phyloP scores from a whole-genome alignment of 2,113 vertebrate genomes.

The Xiphophorus hellerii region DNA sequence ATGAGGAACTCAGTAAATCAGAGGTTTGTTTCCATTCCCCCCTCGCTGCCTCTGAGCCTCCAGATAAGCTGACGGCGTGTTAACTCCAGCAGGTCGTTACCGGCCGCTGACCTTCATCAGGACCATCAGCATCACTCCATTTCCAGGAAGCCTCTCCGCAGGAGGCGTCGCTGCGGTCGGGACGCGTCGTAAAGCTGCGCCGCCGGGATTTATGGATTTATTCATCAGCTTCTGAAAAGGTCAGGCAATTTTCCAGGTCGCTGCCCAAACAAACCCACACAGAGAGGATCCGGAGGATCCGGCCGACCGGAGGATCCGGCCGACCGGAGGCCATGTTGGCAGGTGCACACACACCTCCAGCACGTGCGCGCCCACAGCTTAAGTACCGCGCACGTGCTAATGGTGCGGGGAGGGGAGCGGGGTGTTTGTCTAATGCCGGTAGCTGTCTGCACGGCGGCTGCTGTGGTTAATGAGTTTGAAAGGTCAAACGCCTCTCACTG shows the following conservation, averaged over 20 bases:
- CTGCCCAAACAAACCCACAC: slow-evolving; percentile 68
- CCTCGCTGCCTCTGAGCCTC: neutral
- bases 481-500: slow-evolving; percentile 77
- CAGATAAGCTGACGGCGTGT: slow-evolving; percentile 32
- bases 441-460: slow-evolving; percentile 33
- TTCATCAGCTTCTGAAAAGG: slow-evolving; percentile 79
- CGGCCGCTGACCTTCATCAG: slow-evolving; percentile 26
- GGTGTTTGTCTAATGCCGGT: neutral
- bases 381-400: neutral
- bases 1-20: no score
- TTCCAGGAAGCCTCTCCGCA: slow-evolving; percentile 41
- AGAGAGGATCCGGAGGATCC: slow-evolving; percentile 4
- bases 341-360: slow-evolving; percentile 45
- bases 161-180: slow-evolving; percentile 52
- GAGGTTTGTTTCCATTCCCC: no score
- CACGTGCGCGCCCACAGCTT: neutral
- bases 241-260: slow-evolving; percentile 80
- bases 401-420: slow-evolving; percentile 3
- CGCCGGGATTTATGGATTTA: slow-evolving; percentile 79
- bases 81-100: slow-evolving; percentile 50
- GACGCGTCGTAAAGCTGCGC: slow-evolving; percentile 49
- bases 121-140: slow-evolving; percentile 68
- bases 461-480: slow-evolving; percentile 80
- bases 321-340: slow-evolving; percentile 35
- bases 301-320: no score